Conservation (phyloP, 2,113 vertebrate genomes). For the Ailurus styani region DNA sequence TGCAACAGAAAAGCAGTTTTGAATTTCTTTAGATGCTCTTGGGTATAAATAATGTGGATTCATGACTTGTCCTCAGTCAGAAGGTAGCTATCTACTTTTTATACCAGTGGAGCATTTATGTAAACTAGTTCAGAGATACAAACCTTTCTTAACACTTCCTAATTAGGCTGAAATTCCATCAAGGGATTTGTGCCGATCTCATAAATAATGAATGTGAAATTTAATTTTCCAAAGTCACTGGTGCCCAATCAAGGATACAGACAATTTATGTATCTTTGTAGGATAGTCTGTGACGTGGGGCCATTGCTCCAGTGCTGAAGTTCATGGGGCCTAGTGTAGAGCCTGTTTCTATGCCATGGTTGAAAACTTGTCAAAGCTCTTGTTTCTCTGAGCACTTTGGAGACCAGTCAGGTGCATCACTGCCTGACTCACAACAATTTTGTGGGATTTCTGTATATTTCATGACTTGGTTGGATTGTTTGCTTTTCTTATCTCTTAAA, state of each 20-base stretch:
- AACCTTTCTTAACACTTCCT: constrained; percentile 47
- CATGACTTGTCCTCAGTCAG: neutral
- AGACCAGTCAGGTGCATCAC: neutral
- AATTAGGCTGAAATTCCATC: constrained; percentile 40
- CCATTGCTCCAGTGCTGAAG: neutral
- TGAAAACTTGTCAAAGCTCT: neutral
- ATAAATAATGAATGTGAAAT: constrained; percentile 38
- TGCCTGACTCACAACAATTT: neutral
- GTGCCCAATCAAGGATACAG: neutral
- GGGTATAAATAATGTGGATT: neutral
- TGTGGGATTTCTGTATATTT: neutral
- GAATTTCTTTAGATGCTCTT: neutral
- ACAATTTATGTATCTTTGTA: neutral
- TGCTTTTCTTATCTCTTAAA: constrained; percentile 21
- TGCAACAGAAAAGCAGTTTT: neutral
- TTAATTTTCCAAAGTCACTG: constrained; percentile 43
- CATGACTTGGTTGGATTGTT: neutral
- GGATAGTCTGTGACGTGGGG: neutral
- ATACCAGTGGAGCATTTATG: neutral
- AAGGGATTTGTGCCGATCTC: constrained; percentile 11
- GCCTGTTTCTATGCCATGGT: neutral
- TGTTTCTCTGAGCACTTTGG: neutral
- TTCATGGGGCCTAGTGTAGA: neutral
- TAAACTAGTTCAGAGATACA: neutral
- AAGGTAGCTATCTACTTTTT: neutral